Evolutionary conservation across 2,797 vertebrate genomes (phyloP), one percentile per base, ranked within the genome.

Genomic region (Notamacropus eugenii): DNA sequence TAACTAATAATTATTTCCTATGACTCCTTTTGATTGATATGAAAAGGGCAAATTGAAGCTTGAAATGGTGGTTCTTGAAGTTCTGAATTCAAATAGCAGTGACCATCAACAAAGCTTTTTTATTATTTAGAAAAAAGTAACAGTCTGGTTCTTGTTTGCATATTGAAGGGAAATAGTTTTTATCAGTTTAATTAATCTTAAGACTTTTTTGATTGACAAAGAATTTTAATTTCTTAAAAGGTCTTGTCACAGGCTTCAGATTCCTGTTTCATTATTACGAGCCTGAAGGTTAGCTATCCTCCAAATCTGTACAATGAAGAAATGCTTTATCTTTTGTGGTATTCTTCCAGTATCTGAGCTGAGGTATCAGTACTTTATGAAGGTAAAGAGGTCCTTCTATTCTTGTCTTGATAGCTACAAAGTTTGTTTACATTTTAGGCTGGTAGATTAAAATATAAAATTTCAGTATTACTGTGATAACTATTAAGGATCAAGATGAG

Each of bases 1-100:
- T 94, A 97, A 96, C 97, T 98, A 98, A 98, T 98, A 98, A 98
- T 98, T 98, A 98, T 98, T 98, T 98, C 97, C 98, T 97, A 95
- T 0, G 92, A 97, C 96, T 98, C 96, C 96, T 97, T 98, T 97
- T 98, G 98, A 98, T 97, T 97, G 96, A 98, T 98, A 97, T 98
- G 96, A 95, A 98, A 98, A 98, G 98, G 97, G 97, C 97, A 98
- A 55, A 40, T 4, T 95, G 98, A 97, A 98, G 97, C 98, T 96
- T 94, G 96, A 97, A 97, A 97, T 94, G 93, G 5, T 95, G 97
- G 96, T 97, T 98, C 97, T 96, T 98, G 98, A 95, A 96, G 97
- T 98, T 98, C 97, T 96, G 90, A 96, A 97, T 97, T 98, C 95
- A 98, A 97, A 97, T 90, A 0, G 6, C 95, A 93, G 93, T 90